Evolutionary conservation across 2,113 vertebrate genomes (phyloP).

Genomic region (Polypterus senegalus): DNA sequence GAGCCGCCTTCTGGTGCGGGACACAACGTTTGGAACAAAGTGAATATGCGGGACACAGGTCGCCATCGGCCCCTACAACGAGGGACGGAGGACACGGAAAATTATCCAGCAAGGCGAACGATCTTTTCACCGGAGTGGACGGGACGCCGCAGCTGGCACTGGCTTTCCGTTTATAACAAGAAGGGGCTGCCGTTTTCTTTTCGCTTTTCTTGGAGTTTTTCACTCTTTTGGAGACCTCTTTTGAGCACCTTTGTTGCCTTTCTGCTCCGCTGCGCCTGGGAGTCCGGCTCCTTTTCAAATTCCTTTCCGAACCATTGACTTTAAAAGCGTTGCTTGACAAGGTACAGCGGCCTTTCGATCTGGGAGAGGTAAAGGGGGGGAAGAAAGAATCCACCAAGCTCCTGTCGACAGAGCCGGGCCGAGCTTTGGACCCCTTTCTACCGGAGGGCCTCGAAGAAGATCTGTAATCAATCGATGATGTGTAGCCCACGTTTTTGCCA

Average conservation of each 20-base stretch:
- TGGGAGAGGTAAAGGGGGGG: conserved; percentile 15
- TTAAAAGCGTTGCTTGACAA: conserved; percentile 28
- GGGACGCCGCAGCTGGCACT: conserved; percentile 4
- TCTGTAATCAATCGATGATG: not conserved
- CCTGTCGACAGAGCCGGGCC: conserved; percentile 1
- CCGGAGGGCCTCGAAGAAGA: conserved; percentile 24
- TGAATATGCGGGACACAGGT: conserved; percentile 53
- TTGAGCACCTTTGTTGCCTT: conserved; percentile 15
- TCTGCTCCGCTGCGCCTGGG: conserved; percentile 22
- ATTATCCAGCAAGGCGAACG: conserved; percentile 54
- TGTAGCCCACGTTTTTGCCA: conserved; percentile 27
- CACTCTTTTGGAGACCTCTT: conserved; percentile 11
- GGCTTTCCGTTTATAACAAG: conserved; percentile 23
- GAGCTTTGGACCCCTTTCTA: conserved; percentile 14
- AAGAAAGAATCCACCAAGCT: not conserved
- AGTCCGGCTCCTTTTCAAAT: conserved; percentile 27
- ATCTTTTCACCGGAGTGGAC: conserved; percentile 29
- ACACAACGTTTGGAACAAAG: conserved; percentile 37
- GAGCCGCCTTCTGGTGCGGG: conserved; percentile 45
- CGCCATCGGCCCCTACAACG: conserved; percentile 59
- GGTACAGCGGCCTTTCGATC: conserved; percentile 23
- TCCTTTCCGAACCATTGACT: conserved; percentile 27
- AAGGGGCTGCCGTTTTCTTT: conserved; percentile 10
- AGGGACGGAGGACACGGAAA: conserved; percentile 58
- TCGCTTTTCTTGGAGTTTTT: conserved; percentile 12